A percentile compares a stretch with the other conserved stretches of the same genome.
Evolutionary conservation across 1,140 invertebrate genomes (phyloP).

Genomic region (Drosophila grimshawi): DNA sequence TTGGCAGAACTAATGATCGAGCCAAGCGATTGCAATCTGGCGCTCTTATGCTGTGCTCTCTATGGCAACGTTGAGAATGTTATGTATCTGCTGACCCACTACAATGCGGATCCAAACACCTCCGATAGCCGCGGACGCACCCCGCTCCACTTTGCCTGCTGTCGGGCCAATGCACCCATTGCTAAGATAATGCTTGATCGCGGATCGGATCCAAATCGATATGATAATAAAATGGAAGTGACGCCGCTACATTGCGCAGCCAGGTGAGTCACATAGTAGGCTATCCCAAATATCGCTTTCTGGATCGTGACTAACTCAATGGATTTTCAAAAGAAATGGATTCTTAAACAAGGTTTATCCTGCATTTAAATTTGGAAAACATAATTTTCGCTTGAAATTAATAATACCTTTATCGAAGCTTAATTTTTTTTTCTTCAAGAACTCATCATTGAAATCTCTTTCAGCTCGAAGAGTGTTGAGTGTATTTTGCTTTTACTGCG

Average conservation of each 20-base stretch:
- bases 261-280: conserved; percentile 75
- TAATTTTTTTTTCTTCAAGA: too few relatives aligned
- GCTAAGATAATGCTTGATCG: conserved; percentile 87
- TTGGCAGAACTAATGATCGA: conserved; percentile 58
- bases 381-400: background rate
- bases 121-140: conserved; percentile 85
- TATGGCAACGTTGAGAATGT: conserved; percentile 71
- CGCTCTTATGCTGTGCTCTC: conserved; percentile 66
- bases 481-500: conserved; percentile 87
- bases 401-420: too few relatives aligned
- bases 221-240: conserved; percentile 88
- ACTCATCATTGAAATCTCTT: background rate
- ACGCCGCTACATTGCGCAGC: conserved; percentile 92
- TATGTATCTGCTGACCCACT: conserved; percentile 62
- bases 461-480: conserved; percentile 85
- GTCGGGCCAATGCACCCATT: conserved; percentile 88
- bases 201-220: conserved; percentile 88
- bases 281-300: background rate
- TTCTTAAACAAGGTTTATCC: too few relatives aligned
- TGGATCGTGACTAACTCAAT: background rate
- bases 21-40: conserved; percentile 72
- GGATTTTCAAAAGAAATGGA: too few relatives aligned
- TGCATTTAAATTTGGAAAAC: too few relatives aligned
- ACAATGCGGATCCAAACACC: conserved; percentile 69
- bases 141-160: conserved; percentile 91